Percentiles rank a stretch among this genome's conserved stretches.
phyloP scores from a whole-genome alignment of 2,113 vertebrate genomes.

The Zeus faber region DNA sequence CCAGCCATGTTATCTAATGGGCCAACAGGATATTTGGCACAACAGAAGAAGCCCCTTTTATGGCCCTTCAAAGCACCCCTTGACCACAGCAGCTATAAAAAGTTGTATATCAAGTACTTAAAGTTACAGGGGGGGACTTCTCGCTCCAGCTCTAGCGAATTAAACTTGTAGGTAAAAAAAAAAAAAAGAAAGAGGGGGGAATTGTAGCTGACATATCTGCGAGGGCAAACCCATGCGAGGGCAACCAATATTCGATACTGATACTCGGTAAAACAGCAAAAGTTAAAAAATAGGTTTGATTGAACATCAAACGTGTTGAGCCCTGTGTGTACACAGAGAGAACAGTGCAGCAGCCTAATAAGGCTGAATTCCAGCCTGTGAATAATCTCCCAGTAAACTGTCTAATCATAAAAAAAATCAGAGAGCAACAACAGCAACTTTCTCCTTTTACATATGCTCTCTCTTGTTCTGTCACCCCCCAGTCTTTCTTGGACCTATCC shows the following conservation, averaged over 20 bases:
- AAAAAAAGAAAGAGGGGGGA: too few relatives aligned
- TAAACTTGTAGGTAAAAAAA: neutral
- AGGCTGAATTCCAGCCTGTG: conserved; percentile 64
- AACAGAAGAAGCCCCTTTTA: conserved; percentile 19
- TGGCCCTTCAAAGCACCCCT: conserved; percentile 30
- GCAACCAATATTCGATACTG: too few relatives aligned
- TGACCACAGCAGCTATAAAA: conserved; percentile 22
- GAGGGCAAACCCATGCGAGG: too few relatives aligned
- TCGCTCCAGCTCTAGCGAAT: neutral
- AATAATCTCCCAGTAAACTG: conserved; percentile 69
- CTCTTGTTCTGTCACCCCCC: conserved; percentile 7
- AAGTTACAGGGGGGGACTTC: neutral
- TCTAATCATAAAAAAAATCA: conserved; percentile 68
- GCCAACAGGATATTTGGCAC: conserved; percentile 37
- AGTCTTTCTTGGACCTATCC: conserved; percentile 24
- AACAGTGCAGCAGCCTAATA: conserved; percentile 44
- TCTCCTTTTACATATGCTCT: conserved; percentile 56
- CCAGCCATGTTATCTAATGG: conserved; percentile 18
- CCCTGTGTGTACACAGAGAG: conserved; percentile 34
- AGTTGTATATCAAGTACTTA: conserved; percentile 15
- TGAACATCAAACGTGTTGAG: too few relatives aligned
- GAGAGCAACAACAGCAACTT: conserved; percentile 68
- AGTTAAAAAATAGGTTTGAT: too few relatives aligned
- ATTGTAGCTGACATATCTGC: too few relatives aligned
- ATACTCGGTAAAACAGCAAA: too few relatives aligned